Evolutionary conservation across 2,888 invertebrate species (phyloP), one percentile per base, ranked within the genome.

Genomic region (Phengaris alcon): DNA sequence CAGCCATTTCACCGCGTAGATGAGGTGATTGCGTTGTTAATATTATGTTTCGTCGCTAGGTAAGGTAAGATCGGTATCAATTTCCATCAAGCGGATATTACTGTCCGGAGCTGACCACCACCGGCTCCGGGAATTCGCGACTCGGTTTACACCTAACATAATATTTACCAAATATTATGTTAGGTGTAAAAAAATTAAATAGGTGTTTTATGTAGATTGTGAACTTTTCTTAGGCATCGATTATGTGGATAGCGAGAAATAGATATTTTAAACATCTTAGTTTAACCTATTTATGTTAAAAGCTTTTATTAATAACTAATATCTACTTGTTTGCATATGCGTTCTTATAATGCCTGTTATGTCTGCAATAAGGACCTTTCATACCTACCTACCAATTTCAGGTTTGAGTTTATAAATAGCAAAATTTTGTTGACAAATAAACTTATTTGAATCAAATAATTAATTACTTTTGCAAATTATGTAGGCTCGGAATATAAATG

Each of bases 41-140:
- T 90, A 91, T 91, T 90, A 90, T 88, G 87, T 90, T 90, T 90
- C 90, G 86, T 86, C 69, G 70, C 48, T 70, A n/a, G 57, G 84
- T 79, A 83, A 84, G 83, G 79, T 80, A 80, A 81, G 84, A 79
- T 80, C 83, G 87, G 90, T 90, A 91, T 92, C 90, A 89, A 89
- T 90, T 90, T 90, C 88, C 90, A 90, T 90, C 90, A 90, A 90
- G 86, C 80, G 87, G 82, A 88, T 84, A 91, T 91, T 90, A 91
- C 85, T 84, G 84, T 4, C 87, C 81, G 85, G 80, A 83, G 85
- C 82, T 74, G 78, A 78, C 87, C 88, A 88, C 88, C 90, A 87
- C 76, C 13, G 77, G 64, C 73, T 15, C 22, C 13, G 54, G 44
- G 52, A 73, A 76, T 74, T 74, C 55, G 22, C 55, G 54, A 69